Base-by-base conservation (phyloP, 2,888 invertebrate genomes). In the Stegophylla sp. region DNA sequence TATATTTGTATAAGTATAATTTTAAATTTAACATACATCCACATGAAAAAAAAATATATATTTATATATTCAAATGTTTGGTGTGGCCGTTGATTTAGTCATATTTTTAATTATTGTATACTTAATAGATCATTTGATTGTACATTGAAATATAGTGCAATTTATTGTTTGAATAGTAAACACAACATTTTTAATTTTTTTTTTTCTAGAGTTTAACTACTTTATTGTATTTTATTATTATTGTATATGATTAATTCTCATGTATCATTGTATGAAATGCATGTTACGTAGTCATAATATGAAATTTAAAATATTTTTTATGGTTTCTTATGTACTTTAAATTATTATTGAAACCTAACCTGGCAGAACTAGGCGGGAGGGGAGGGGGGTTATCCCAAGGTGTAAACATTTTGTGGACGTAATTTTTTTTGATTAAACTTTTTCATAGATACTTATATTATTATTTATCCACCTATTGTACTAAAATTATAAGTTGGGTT, bases 1-100 rank as follows among this genome's bases (percentile, higher is more conserved):
- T 69, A 51, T 69, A 51, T 48, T 45, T 69, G 48, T 59, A 77
- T 45, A 67, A 45, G 26, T 43, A 13, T 34, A 63, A 28, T 63
- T 34, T 74, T 75, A 3, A 45, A 67, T 43, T 56, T 66, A 56
- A 66, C 15, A 51, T n/a, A n/a, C 7, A 13, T 7, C 34, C 34
- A 7, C 10, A 12, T 23, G n/a, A 28, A 56, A 75, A 64, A 20
- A 43, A 64, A 75, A 63, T 28, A 51, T 10, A 17, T 3, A 56
- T 26, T 15, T n/a, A 43, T 43, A 66, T 51, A 63, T 34, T 48
- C 48, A 48, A 63, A 74, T 63, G 34, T 74, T 28, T 48, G 7
- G 10, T 48, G 4, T 63, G 48, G 20, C 28, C 28, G 20, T 34
- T n/a, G 20, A 61, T 63, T 51, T 28, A 48, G n/a, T 0, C 61